phyloP scores from a whole-genome alignment of 2,888 invertebrate species.

The Dryadula phaetusa region DNA sequence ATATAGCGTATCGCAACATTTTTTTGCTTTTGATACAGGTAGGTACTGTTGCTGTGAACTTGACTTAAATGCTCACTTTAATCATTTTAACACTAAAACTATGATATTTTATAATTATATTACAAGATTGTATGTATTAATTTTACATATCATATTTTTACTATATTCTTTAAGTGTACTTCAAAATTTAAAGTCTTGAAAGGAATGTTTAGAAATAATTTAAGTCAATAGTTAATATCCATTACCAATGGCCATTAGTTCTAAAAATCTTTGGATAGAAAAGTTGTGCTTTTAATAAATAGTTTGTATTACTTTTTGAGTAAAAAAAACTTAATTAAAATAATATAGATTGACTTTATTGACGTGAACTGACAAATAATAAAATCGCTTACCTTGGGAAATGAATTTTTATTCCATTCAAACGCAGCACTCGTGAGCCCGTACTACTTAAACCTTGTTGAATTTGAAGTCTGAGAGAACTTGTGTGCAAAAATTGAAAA shows the following conservation, averaged over 20 bases:
- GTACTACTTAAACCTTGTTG: conserved; percentile 57
- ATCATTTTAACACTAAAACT: no score
- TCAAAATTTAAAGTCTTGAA: no score
- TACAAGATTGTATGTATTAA: no score
- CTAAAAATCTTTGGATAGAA: no score
- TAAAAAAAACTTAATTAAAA: neutral
- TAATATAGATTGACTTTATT: neutral
- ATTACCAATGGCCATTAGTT: no score
- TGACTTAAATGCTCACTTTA: neutral
- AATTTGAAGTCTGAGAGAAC: conserved; percentile 38
- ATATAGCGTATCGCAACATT: neutral
- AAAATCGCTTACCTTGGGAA: conserved; percentile 18
- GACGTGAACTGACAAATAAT: conserved; percentile 12
- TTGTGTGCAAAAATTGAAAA: conserved; percentile 37
- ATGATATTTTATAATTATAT: no score
- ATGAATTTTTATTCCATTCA: conserved; percentile 49
- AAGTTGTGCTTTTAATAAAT: no score
- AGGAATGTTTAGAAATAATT: no score
- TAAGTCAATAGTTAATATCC: no score
- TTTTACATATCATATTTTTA: no score
- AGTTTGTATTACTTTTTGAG: neutral
- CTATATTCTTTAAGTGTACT: no score
- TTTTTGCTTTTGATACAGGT: neutral
- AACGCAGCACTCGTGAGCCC: conserved; percentile 44
- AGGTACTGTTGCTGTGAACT: neutral